A percentile compares a stretch with the other conserved stretches of the same genome.
phyloP scores from a whole-genome alignment of 2,797 vertebrate species.

The Poliocrania exsul region DNA sequence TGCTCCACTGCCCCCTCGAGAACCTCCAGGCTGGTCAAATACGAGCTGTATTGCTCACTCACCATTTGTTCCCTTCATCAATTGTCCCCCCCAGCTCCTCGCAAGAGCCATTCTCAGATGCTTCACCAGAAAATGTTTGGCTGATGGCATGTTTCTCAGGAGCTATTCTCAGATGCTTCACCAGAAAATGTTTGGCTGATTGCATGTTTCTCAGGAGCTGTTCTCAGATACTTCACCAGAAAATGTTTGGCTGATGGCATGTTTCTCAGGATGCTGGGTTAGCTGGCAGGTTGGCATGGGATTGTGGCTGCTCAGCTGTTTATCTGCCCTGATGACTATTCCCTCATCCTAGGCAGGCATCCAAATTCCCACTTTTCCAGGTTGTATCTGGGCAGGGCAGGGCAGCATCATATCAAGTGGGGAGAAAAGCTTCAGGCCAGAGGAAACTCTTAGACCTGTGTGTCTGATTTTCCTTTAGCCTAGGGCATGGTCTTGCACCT shows the following conservation, averaged over 20 bases:
- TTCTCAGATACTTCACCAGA: too few relatives aligned
- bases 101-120: background rate
- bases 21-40: background rate
- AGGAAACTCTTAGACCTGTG: background rate
- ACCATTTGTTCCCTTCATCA: rapidly evolving
- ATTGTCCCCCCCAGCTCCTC: background rate
- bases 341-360: background rate
- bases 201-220: too few relatives aligned
- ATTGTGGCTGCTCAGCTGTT: background rate
- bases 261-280: background rate
- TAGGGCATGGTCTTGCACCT: background rate
- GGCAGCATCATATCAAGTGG: background rate
- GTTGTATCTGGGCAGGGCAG: background rate
- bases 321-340: background rate
- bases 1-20: background rate
- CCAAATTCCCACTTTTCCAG: background rate
- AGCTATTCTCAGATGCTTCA: too few relatives aligned
- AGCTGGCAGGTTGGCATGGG: background rate
- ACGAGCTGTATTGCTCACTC: background rate
- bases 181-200: too few relatives aligned
- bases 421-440: background rate
- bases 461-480: background rate
- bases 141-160: too few relatives aligned
- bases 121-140: too few relatives aligned
- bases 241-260: background rate